Base-by-base conservation (phyloP, 2,888 invertebrate genomes). In the Acronicta psi region DNA sequence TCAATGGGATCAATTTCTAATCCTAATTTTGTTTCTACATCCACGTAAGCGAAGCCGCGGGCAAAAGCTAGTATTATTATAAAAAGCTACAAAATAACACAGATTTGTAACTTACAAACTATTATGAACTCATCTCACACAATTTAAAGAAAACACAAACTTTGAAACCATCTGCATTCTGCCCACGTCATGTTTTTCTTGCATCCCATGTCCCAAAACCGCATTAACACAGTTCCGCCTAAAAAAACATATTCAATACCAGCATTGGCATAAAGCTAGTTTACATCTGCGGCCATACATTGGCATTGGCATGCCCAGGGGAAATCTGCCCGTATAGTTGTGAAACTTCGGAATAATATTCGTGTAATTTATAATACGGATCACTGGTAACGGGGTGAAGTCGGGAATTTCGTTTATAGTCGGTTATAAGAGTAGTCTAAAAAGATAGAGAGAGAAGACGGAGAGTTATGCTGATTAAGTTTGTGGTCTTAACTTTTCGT, bases 271-370 rank as follows among this genome's bases (percentile, higher is more conserved):
- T 61, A 41, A 69, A 68, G 62, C 68, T 68, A 77, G 59, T 70
- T 71, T 75, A 64, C 74, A 74, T 73, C 67, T 67, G 69, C 57
- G 78, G 66, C 75, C 78, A 72, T 72, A 63, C 61, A 58, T 71
- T 38, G 45, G 50, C 17, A 18, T 61, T 29, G 54, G 53, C 37
- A 14, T 13, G 0, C 40, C 64, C 81, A 0, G 20, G 81, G 83
- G 84, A 84, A 84, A 84, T 84, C 77, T 82, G 59, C 68, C 63
- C 59, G 59, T 75, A 71, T 67, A 73, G 76, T 73, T 64, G 66
- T 58, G 70, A 77, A 75, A 81, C 63, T 81, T 75, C 47, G 62
- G 65, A 72, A 79, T 77, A 79, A 75, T 77, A 77, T 80, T 81
- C 72, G 75, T 76, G 81, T 81, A 81, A 81, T 79, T 77, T 80